Evolutionary conservation across 2,797 vertebrate species (phyloP).

Genomic region (Mycteria americana): DNA sequence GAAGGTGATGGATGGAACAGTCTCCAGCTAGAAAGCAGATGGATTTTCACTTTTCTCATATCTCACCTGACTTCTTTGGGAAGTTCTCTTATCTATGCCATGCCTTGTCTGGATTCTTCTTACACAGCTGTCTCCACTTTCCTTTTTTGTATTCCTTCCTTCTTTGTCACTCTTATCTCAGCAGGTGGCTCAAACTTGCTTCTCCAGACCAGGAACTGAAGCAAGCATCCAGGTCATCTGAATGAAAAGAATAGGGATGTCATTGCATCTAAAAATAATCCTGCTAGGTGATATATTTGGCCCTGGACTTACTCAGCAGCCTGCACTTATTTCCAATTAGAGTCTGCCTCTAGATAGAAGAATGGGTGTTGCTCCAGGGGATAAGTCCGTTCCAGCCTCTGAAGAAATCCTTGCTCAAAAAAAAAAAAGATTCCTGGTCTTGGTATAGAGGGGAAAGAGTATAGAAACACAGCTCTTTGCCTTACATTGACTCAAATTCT

Average conservation of each 20-base stretch:
- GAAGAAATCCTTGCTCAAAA: background rate
- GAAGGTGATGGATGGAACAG: background rate
- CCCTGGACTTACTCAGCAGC: constrained; percentile 28
- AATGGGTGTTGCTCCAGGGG: background rate
- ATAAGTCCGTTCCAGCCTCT: background rate
- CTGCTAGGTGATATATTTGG: constrained; percentile 10
- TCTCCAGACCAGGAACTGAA: background rate
- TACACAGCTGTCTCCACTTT: background rate
- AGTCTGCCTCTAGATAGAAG: background rate
- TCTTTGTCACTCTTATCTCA: background rate
- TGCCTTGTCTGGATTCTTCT: background rate
- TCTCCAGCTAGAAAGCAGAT: background rate
- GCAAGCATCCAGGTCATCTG: constrained; percentile 26
- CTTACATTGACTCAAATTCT: background rate
- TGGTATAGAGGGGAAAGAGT: background rate
- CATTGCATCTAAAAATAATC: constrained; percentile 51
- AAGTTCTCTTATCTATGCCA: background rate
- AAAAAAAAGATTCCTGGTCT: background rate
- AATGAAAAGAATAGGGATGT: constrained; percentile 28
- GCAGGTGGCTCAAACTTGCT: background rate
- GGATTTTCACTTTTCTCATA: background rate
- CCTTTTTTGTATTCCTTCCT: background rate
- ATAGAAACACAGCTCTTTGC: background rate
- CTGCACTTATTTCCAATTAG: constrained; percentile 22
- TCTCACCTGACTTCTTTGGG: background rate